A percentile compares a stretch with the other conserved stretches of the same genome.
phyloP scores from a whole-genome alignment of 2,888 invertebrate genomes.

The Ochropacha duplaris region DNA sequence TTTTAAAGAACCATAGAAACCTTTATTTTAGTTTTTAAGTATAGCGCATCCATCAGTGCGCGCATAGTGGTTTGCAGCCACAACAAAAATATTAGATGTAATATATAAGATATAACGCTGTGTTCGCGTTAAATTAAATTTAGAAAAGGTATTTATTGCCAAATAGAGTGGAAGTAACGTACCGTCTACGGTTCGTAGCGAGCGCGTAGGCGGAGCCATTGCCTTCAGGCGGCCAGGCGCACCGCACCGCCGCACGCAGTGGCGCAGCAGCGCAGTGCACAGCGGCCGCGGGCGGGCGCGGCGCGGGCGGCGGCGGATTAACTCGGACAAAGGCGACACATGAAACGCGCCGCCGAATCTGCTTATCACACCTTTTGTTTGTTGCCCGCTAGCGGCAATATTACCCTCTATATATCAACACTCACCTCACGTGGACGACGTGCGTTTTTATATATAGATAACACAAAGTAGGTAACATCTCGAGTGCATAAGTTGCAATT shows the following conservation, averaged over 20 bases:
- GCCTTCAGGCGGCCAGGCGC: constrained; percentile 9
- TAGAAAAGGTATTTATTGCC: neutral
- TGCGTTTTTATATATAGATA: constrained; percentile 47
- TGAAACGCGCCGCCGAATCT: constrained; percentile 78
- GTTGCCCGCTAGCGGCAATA: constrained; percentile 63
- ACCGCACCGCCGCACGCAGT: too few species aligned
- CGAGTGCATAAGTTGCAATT: constrained; percentile 16
- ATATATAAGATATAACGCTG: neutral
- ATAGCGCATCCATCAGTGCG: too few species aligned
- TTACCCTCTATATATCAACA: constrained; percentile 71
- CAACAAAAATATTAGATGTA: too few species aligned
- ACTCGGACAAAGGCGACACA: constrained; percentile 73
- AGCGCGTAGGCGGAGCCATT: constrained; percentile 43
- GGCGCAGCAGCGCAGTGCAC: too few species aligned
- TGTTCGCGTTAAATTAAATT: neutral
- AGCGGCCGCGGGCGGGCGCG: constrained; percentile 27
- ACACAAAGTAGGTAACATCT: constrained; percentile 24
- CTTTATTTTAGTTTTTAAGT: too few species aligned
- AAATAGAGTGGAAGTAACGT: neutral
- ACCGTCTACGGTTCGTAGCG: constrained; percentile 36
- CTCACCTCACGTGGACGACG: constrained; percentile 56
- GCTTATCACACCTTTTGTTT: constrained; percentile 77
- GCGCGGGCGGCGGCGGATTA: constrained; percentile 62
- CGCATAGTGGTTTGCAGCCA: too few species aligned
- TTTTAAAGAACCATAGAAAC: too few species aligned